Percentiles rank a stretch among this genome's conserved stretches.
These are phyloP conservation scores for Bombylius major DNA, from an alignment of 2,888 invertebrate genomes.

Conservation along the genomic window DNA sequence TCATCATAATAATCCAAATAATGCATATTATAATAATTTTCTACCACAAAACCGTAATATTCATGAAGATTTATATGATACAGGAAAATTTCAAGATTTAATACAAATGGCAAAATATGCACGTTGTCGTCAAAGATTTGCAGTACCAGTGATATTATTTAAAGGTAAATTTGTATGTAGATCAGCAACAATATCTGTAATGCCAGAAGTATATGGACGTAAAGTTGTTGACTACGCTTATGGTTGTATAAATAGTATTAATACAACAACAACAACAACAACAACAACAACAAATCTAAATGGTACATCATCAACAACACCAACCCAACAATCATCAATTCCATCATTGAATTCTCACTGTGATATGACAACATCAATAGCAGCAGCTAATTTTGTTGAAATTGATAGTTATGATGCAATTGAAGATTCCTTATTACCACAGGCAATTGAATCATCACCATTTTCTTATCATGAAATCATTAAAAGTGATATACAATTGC, in stretches of 20 bases:
- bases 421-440: conserved; percentile 26
- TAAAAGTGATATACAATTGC: conserved; percentile 49
- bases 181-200: conserved; percentile 60
- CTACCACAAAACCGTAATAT: conserved; percentile 38
- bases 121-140: conserved; percentile 61
- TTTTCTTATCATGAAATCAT: conserved; percentile 33
- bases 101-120: conserved; percentile 57
- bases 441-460: conserved; percentile 18
- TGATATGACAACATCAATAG: background rate
- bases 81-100: conserved; percentile 46
- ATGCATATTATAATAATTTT: conserved; percentile 8
- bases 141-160: conserved; percentile 62
- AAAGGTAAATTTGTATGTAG: conserved; percentile 61
- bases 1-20: conserved; percentile 22
- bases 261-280: conserved; percentile 10
- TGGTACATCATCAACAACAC: background rate
- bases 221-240: conserved; percentile 44
- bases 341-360: no score
- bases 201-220: conserved; percentile 60
- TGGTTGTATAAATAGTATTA: conserved; percentile 24
- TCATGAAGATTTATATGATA: conserved; percentile 46
- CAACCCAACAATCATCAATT: background rate
- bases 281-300: background rate
- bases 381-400: conserved; percentile 10
- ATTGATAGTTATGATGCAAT: conserved; percentile 28